Base-by-base conservation (phyloP, 2,797 vertebrate species). In the Anabas testudineus region DNA sequence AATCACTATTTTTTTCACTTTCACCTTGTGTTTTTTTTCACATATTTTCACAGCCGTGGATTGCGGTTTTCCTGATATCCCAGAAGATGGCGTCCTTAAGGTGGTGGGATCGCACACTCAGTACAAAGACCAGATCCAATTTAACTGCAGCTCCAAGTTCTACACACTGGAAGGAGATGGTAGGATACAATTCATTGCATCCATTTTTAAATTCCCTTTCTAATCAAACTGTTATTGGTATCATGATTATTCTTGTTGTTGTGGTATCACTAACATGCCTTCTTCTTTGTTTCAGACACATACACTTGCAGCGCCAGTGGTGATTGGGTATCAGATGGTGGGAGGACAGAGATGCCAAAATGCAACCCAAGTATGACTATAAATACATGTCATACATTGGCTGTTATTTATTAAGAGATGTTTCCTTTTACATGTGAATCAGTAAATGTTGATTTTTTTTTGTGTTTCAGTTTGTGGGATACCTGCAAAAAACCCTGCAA, bases 381-480 rank as follows among this genome's bases (percentile, higher is more conserved):
- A 18, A n/a, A n/a, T 94, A 18, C 65, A 5, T 37, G 7, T 42
- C 52, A 39, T 8, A 34, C 0, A 60, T 37, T 7, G 39, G 0
- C 22, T 21, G 26, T n/a, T 7, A 52, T 30, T 56, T 0, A 10
- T 60, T n/a, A 59, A 3, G 3, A 34, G 1, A 43, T 10, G 10
- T 10, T 41, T 62, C 10, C 9, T n/a, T n/a, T 48, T 15, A 34
- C 5, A 28, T 15, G 14, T 41, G 0, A 22, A 16, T 59, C 2
- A 2, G 8, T 36, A 10, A 1, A 0, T 30, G 36, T 18, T 56
- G 3, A 37, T 18, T 15, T n/a, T 12, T 71, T 53, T 84, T 12
- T 89, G 65, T 52, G 1, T 87, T 81, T 71, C 79, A 99, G 97
- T 96, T 28, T 99, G 97, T 48, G 97, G 97, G 1, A 74, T 75